Percentiles rank a stretch among this genome's conserved stretches.
These are phyloP conservation scores for Heliopora coerulea DNA, from an alignment of 92 coral and sea anemone species.

Conservation along the genomic window DNA sequence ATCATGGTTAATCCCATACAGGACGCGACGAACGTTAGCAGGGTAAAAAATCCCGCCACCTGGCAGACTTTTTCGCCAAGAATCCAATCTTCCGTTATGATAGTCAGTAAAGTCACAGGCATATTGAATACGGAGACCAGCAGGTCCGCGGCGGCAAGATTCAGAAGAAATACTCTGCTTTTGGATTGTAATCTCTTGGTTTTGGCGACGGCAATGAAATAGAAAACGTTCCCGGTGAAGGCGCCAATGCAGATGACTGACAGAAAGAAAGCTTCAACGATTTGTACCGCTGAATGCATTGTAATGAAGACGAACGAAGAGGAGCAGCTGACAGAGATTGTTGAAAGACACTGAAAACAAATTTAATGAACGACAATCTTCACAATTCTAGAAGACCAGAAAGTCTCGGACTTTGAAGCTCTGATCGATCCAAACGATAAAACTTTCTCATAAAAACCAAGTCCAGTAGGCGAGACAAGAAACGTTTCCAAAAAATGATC, in stretches of 20 bases:
- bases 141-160: slow-evolving; percentile 87
- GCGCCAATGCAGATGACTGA: slow-evolving; percentile 43
- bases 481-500: too few species aligned
- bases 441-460: too few species aligned
- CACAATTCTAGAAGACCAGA: too few species aligned
- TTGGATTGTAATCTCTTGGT: slow-evolving; percentile 56
- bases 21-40: slow-evolving; percentile 81
- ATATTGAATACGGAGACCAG: slow-evolving; percentile 75
- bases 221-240: slow-evolving; percentile 57
- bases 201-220: slow-evolving; percentile 62
- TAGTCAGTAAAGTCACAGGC: slow-evolving; percentile 72
- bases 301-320: too few species aligned
- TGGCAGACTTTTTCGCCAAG: slow-evolving; percentile 63
- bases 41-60: slow-evolving; percentile 64
- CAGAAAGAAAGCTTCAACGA: slow-evolving; percentile 33
- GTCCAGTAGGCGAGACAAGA: too few species aligned
- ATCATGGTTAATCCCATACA: slow-evolving; percentile 81
- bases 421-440: too few species aligned
- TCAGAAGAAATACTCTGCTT: slow-evolving; percentile 65
- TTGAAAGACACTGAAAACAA: too few species aligned
- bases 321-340: too few species aligned
- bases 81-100: slow-evolving; percentile 57
- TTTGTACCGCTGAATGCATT: slow-evolving; percentile 15
- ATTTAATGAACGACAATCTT: too few species aligned
- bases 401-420: too few species aligned